phyloP scores from a whole-genome alignment of 1,140 invertebrate species.

The Sitobion miscanthi region DNA sequence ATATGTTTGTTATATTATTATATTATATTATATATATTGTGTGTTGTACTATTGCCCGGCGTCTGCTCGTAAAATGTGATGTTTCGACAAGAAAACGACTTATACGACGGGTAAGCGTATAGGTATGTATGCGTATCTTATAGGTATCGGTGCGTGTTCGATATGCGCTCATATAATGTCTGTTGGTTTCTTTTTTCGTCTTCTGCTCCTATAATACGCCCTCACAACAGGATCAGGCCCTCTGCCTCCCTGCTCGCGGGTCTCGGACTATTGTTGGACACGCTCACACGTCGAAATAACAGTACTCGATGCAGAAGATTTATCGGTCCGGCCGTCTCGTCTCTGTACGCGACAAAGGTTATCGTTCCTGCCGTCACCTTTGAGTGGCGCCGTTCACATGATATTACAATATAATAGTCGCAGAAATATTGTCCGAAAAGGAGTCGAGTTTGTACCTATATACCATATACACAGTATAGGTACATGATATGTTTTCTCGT shows the following conservation, averaged over 20 bases:
- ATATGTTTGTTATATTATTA: background rate
- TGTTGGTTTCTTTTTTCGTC: background rate
- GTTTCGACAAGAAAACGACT: conserved; percentile 8
- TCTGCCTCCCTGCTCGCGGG: too few relatives aligned
- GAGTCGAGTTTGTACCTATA: background rate
- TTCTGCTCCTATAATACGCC: background rate
- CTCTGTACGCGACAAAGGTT: background rate
- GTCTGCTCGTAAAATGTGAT: background rate
- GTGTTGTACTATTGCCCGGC: too few relatives aligned
- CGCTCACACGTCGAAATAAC: background rate
- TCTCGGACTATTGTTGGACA: background rate
- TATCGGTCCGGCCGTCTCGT: background rate
- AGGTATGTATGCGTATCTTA: background rate
- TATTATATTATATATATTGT: background rate
- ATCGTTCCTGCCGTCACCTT: background rate
- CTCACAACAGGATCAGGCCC: background rate
- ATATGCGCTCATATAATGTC: background rate
- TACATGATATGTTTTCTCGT: background rate
- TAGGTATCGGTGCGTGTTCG: background rate
- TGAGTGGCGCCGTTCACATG: background rate
- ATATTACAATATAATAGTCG: background rate
- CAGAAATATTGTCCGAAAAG: background rate
- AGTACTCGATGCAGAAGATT: background rate
- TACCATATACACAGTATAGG: too few relatives aligned
- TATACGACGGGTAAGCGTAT: background rate